Percentiles rank a stretch among this genome's conserved stretches.
Conservation (phyloP, 2,797 vertebrate genomes). For the Limosa lapponica region DNA sequence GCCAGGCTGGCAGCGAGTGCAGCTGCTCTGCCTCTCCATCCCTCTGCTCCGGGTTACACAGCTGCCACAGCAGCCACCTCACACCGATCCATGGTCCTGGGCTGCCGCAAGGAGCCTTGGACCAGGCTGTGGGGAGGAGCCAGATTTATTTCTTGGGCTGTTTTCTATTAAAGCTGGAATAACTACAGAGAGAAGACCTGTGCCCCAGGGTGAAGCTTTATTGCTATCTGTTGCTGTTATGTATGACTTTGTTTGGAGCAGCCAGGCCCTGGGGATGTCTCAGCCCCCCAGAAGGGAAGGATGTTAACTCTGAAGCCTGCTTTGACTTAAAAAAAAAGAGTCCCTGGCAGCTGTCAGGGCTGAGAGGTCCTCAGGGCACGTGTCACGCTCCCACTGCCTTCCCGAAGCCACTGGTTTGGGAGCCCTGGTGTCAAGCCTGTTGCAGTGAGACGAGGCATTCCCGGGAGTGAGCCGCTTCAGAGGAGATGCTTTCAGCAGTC, state of each 20-base stretch:
- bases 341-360: background rate
- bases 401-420: background rate
- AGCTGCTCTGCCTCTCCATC: background rate
- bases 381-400: rapidly evolving
- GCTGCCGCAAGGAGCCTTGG: background rate
- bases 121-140: background rate
- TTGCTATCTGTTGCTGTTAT: background rate
- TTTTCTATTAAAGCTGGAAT: background rate
- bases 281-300: background rate
- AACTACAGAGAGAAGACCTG: background rate
- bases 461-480: background rate
- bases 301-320: background rate
- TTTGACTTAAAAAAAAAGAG: background rate
- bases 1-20: background rate
- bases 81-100: background rate
- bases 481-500: background rate
- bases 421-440: background rate
- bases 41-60: background rate
- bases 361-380: background rate
- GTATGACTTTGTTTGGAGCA: background rate
- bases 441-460: background rate
- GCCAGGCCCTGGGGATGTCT: background rate
- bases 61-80: background rate
- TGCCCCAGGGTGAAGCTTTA: background rate
- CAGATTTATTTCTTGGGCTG: background rate